Evolutionary conservation across 2,113 vertebrate species (phyloP).

Genomic region (Brachyistius frenatus): DNA sequence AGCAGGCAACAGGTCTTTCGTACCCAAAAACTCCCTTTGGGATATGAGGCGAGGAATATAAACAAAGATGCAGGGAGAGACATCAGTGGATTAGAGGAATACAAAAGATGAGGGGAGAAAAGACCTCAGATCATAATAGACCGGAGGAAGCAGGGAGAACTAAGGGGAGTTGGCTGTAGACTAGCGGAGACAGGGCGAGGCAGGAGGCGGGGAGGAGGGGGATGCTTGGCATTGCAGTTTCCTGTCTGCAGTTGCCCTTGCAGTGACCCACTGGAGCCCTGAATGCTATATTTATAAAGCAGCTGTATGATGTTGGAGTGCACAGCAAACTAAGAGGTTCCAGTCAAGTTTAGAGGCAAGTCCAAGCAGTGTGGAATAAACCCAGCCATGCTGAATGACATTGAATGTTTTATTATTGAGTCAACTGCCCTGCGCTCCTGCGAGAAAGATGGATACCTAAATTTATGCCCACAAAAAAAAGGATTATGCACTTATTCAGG

Average conservation of each 20-base stretch:
- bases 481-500: too few species aligned
- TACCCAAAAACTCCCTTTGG: not conserved
- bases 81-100: not conserved
- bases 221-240: constrained; percentile 55
- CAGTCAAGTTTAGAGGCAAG: not conserved
- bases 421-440: not conserved
- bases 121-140: not conserved
- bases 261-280: constrained; percentile 26
- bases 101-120: too few species aligned
- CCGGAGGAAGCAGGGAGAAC: not conserved
- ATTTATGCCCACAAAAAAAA: not conserved
- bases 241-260: constrained; percentile 42
- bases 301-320: constrained; percentile 43
- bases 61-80: constrained; percentile 8
- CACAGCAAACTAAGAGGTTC: not conserved
- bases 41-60: not conserved
- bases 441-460: not conserved
- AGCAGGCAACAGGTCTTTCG: not conserved
- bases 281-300: constrained; percentile 61
- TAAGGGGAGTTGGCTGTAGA: not conserved
- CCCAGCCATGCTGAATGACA: not conserved
- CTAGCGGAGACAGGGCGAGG: constrained; percentile 2
- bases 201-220: constrained; percentile 49
- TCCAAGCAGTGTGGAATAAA: not conserved
- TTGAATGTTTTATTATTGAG: not conserved